phyloP scores from a whole-genome alignment of 2,797 vertebrate genomes.

The Amniataba percoides region DNA sequence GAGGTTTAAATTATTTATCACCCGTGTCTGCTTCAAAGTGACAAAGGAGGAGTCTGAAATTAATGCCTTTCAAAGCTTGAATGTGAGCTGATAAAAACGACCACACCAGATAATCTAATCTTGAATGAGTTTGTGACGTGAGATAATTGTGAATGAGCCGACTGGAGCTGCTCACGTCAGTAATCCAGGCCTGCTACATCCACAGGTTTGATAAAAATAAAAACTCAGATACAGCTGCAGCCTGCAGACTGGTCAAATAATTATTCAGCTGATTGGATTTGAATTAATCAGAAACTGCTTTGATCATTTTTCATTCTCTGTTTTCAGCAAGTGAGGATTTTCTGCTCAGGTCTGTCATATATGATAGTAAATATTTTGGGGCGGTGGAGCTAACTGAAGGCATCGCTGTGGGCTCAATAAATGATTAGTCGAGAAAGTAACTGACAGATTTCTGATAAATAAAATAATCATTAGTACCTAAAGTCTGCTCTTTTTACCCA shows the following conservation, averaged over 20 bases:
- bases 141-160: conserved; percentile 13
- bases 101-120: conserved; percentile 10
- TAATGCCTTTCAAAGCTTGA: conserved; percentile 6
- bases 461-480: not conserved
- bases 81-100: conserved; percentile 19
- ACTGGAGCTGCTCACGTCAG: not conserved
- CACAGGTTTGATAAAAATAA: not conserved
- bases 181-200: not conserved
- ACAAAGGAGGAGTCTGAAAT: conserved; percentile 34
- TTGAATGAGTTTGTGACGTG: conserved; percentile 3
- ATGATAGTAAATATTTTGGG: not conserved
- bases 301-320: not conserved
- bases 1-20: conserved; percentile 35
- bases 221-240: not conserved
- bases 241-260: not conserved
- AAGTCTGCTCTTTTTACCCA: not conserved
- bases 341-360: not conserved
- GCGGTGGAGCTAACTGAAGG: not conserved
- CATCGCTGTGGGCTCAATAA: not conserved
- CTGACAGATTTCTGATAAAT: not conserved
- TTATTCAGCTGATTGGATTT: not conserved
- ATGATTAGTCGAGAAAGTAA: not conserved
- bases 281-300: not conserved
- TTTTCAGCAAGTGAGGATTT: not conserved
- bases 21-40: not conserved